Evolutionary conservation across 2,888 invertebrate genomes (phyloP).

Genomic region (Pyrrhia umbra): DNA sequence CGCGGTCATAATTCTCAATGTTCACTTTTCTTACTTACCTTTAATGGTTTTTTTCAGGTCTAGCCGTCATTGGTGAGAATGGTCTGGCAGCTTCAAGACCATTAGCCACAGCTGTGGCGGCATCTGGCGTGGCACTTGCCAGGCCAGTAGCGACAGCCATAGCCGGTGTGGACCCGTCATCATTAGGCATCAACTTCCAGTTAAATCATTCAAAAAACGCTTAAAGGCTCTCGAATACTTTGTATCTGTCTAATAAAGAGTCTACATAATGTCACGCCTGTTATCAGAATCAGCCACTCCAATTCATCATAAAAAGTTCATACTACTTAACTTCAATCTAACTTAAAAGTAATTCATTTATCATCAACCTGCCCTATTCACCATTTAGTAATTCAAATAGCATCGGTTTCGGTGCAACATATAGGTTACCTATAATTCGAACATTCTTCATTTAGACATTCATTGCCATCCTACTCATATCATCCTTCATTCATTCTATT

Average conservation of each 20-base stretch:
- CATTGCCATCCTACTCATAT: neutral
- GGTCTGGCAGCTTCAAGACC: constrained; percentile 94
- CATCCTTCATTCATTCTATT: neutral
- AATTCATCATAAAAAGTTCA: neutral
- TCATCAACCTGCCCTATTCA: neutral
- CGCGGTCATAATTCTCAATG: too few species aligned
- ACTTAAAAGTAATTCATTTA: neutral
- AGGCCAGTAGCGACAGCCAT: constrained; percentile 94
- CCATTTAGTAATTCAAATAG: too few species aligned
- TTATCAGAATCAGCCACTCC: neutral
- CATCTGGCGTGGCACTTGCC: constrained; percentile 92
- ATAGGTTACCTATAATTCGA: too few species aligned
- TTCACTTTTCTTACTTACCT: neutral
- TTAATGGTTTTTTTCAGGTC: constrained; percentile 81
- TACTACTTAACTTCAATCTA: neutral
- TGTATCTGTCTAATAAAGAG: neutral
- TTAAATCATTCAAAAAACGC: constrained; percentile 62
- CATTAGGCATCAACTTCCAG: constrained; percentile 73
- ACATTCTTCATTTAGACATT: neutral
- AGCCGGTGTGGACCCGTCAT: constrained; percentile 91
- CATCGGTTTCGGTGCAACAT: too few species aligned
- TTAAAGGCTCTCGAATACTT: neutral
- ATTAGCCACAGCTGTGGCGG: constrained; percentile 92
- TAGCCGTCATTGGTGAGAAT: constrained; percentile 91
- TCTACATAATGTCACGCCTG: neutral